Evolutionary conservation across 2,113 vertebrate genomes (phyloP).

Genomic region (Reinhardtius hippoglossoides): DNA sequence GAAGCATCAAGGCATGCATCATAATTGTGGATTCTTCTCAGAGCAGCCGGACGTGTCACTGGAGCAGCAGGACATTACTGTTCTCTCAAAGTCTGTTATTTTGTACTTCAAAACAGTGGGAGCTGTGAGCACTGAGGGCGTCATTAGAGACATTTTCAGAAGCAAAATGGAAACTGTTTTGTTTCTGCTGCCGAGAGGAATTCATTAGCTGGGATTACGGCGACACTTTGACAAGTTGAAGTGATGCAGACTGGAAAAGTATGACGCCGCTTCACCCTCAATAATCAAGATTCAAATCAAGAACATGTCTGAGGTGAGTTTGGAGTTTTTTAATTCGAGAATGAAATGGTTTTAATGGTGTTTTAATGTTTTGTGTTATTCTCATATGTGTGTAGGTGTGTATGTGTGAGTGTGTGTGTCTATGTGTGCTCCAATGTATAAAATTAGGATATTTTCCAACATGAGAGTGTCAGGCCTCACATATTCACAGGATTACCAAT

Average conservation of each 20-base stretch:
- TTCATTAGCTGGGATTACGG: conserved; percentile 42
- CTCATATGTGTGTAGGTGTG: neutral
- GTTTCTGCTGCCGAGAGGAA: conserved; percentile 45
- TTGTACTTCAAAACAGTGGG: conserved; percentile 53
- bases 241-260: conserved; percentile 25
- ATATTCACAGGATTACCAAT: neutral
- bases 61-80: conserved; percentile 59
- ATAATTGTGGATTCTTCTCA: conserved; percentile 60
- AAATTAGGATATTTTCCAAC: neutral
- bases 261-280: conserved; percentile 30
- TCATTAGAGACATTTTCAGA: conserved; percentile 44
- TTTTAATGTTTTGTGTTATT: neutral
- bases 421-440: neutral
- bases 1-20: conserved; percentile 72
- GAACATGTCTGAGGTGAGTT: conserved; percentile 66
- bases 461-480: neutral
- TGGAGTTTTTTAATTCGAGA: neutral
- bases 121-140: conserved; percentile 34
- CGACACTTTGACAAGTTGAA: conserved; percentile 22
- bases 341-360: neutral
- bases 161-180: conserved; percentile 65
- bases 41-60: conserved; percentile 57
- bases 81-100: conserved; percentile 41
- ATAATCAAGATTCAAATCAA: conserved; percentile 40
- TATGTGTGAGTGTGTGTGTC: neutral